These are phyloP conservation scores for Apodemus agrarius DNA, from an alignment of 2,797 vertebrate genomes.

Conservation along the genomic window DNA sequence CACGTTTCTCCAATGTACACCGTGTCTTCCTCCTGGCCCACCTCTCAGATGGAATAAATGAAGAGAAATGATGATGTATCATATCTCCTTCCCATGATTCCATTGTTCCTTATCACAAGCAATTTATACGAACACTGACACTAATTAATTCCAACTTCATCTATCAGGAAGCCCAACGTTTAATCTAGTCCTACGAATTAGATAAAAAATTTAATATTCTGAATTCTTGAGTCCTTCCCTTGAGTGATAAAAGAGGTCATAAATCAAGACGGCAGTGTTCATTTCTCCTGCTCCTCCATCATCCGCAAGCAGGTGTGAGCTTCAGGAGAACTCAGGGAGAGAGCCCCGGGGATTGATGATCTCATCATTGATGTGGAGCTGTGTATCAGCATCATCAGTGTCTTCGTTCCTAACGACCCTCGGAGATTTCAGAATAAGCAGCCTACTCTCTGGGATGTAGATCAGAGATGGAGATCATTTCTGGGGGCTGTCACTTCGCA, in stretches of 20 bases:
- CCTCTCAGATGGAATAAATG: constrained; percentile 43
- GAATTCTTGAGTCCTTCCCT: constrained; percentile 56
- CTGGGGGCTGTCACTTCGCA: background rate
- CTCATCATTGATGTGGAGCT: background rate
- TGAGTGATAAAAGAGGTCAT: constrained; percentile 61
- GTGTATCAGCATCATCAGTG: background rate
- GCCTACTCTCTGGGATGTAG: background rate
- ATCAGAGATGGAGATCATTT: background rate
- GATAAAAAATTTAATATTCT: constrained; percentile 55
- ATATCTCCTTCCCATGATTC: constrained; percentile 63
- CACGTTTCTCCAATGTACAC: background rate
- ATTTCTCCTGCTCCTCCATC: constrained; percentile 51
- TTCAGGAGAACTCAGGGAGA: constrained; percentile 18
- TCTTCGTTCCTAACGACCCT: constrained; percentile 41
- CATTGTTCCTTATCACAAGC: constrained; percentile 62
- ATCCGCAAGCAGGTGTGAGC: background rate
- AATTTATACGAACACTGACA: constrained; percentile 66
- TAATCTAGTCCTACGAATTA: constrained; percentile 59
- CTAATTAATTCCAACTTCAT: constrained; percentile 71
- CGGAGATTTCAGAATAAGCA: background rate
- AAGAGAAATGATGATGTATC: constrained; percentile 67
- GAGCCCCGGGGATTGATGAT: constrained; percentile 1
- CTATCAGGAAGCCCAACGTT: constrained; percentile 51
- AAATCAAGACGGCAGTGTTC: constrained; percentile 49
- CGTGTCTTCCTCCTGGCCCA: background rate